Evolutionary conservation across 1,140 invertebrate species (phyloP).

Genomic region (Calephelis virginiensis): DNA sequence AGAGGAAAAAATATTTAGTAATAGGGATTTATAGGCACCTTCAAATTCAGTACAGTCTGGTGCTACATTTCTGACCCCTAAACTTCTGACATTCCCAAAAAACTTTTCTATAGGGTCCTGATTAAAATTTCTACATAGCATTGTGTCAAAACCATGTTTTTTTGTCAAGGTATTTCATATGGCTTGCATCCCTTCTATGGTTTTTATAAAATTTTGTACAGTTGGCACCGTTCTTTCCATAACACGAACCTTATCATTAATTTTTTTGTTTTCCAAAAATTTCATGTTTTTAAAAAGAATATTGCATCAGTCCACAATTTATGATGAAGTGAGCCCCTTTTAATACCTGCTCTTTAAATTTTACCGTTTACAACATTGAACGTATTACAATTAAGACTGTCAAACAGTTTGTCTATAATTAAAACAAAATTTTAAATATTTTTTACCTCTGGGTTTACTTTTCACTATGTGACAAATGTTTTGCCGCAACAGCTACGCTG

Average conservation of each 20-base stretch:
- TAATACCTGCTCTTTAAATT: conserved; percentile 30
- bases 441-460: conserved; percentile 24
- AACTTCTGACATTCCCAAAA: no score
- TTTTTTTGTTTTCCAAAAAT: conserved; percentile 19
- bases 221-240: conserved; percentile 12
- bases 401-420: conserved; percentile 34
- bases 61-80: no score
- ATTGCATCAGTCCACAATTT: conserved; percentile 29
- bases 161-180: conserved; percentile 26
- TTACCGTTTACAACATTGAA: conserved; percentile 28
- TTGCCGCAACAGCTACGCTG: no score
- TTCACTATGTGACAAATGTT: conserved; percentile 22
- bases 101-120: conserved; percentile 36
- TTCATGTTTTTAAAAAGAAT: conserved; percentile 27
- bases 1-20: no score
- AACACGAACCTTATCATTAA: conserved; percentile 20
- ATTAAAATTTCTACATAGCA: conserved; percentile 36
- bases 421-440: conserved; percentile 19
- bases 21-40: no score
- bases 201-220: no score
- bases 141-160: conserved; percentile 28
- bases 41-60: no score
- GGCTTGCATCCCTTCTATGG: conserved; percentile 27
- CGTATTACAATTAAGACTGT: conserved; percentile 27
- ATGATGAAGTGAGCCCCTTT: conserved; percentile 28